phyloP scores from a whole-genome alignment of 1,140 invertebrate genomes.

The Caenorhabditis latens region DNA sequence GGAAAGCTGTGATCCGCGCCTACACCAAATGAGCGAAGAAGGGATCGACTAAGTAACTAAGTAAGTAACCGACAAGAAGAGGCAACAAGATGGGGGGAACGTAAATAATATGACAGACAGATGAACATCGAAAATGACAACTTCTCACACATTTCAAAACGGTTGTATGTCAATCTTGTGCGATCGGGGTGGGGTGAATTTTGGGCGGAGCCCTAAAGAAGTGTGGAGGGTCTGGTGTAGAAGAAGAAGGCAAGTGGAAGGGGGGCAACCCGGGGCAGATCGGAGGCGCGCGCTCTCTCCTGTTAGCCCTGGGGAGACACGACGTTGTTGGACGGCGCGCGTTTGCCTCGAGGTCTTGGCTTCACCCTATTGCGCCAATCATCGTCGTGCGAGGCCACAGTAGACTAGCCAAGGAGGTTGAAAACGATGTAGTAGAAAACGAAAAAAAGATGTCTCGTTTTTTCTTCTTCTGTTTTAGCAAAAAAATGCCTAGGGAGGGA shows the following conservation, averaged over 20 bases:
- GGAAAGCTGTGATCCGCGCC: too few species aligned
- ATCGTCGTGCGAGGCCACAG: background rate
- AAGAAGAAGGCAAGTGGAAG: background rate
- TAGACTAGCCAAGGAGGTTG: background rate
- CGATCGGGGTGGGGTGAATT: conserved; percentile 45
- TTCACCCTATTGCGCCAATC: conserved; percentile 9
- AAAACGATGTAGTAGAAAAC: background rate
- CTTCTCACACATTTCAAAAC: conserved; percentile 55
- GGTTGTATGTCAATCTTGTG: conserved; percentile 55
- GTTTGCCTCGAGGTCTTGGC: background rate
- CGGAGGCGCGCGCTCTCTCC: conserved; percentile 15
- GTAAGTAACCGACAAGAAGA: too few species aligned
- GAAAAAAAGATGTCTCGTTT: conserved; percentile 19
- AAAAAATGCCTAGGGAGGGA: background rate
- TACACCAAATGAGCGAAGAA: too few species aligned
- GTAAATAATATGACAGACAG: conserved; percentile 54
- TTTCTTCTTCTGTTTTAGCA: background rate
- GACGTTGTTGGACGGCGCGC: background rate
- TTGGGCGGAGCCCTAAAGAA: background rate
- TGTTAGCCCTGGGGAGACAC: conserved; percentile 13
- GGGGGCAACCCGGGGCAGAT: conserved; percentile 44
- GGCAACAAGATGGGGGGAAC: background rate
- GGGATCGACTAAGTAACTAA: too few species aligned
- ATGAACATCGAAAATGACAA: conserved; percentile 53
- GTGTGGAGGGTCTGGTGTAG: background rate